Base-by-base conservation (phyloP, 2,113 vertebrate genomes). In the Mustelus asterias region DNA sequence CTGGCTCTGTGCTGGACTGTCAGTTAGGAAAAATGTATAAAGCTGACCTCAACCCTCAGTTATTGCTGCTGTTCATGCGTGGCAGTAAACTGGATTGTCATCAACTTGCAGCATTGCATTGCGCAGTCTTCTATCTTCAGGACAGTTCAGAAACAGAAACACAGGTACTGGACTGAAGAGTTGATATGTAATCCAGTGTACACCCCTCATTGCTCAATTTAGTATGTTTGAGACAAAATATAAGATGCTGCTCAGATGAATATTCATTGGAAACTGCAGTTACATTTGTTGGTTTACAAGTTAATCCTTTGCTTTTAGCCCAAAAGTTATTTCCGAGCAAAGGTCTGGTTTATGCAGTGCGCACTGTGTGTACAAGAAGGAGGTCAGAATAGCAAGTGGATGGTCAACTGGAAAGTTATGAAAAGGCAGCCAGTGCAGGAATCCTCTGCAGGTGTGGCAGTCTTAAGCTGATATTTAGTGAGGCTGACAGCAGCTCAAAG, bases 21-120 rank as follows among this genome's bases (percentile, higher is more conserved):
- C 8, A 0, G 0, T 90, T 96, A 0, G 98, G 99, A 89, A 98
- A 94, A 93, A 96, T 99, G 96, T 98, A 98, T 90, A 72, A 96
- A 0, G 96, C 96, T 0, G 96, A 96, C 80, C 96, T 99, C 10
- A 97, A 97, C 97, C 96, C 97, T 3, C 96, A 96, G 0, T 97
- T 97, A 93, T 96, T 99, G 95, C 95, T 99, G 85, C 96, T 96
- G 95, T 96, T 99, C 33, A 97, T 99, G 0, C 96, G 96, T 96
- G 96, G 95, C 76, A 97, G 97, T 83, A 96, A 95, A 96, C 96
- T 0, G 0, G 98, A 99, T 96, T 97, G 97, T 0, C 98, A 98
- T 96, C 98, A 97, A 86, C 88, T 99, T 96, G 99, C 99, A 0
- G 97, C 97, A 0, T 97, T 99, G 96, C 99, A 99, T 96, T 98